Base-by-base conservation (phyloP, 2,113 vertebrate species). In the Cebidichthys violaceus region DNA sequence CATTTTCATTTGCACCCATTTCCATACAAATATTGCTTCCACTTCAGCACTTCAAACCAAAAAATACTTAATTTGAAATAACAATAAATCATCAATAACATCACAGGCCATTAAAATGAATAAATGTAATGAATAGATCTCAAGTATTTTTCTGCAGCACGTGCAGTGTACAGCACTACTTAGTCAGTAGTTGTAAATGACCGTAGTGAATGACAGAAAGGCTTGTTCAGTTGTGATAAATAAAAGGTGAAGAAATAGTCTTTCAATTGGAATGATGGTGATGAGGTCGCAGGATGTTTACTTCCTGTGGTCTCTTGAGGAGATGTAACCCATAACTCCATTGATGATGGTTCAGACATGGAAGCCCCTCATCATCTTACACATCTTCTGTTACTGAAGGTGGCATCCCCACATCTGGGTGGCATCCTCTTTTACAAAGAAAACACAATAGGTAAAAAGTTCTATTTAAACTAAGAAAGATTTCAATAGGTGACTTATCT, bases 291-390 rank as follows among this genome's bases (percentile, higher is more conserved):
- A 4, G 27, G 33, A 17, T 1, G 29, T 71, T 85, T 79, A 92
- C 59, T 93, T 79, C 77, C 17, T 81, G 79, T 93, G 81, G 13
- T 94, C 92, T 55, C 93, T 90, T 0, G 94, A 88, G 24, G 85
- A 50, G 62, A 97, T 88, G 83, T 96, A 97, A 79, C 79, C 90
- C 81, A 98, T 88, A 9, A 94, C 77, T 83, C 97, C 90, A 83
- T 92, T 77, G 47, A 99, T 98, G 91, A 97, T 79, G 0, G 89
- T 65, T 1, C 97, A 96, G 6, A 94, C 8, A 1, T 83, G 86
- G 83, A 98, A 96, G 13, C 94, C 95, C 1, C 94, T 96, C 20
- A 98, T 94, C 20, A 91, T 62, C 0, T 94, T 75, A 52, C 96
- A 97, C 85, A 97, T 94, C 2, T 2, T 33, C 31, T 33, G 31